Percentiles rank a stretch among this genome's conserved stretches.
Evolutionary conservation across 2,113 vertebrate species (phyloP).

Genomic region (Aphyosemion australe): DNA sequence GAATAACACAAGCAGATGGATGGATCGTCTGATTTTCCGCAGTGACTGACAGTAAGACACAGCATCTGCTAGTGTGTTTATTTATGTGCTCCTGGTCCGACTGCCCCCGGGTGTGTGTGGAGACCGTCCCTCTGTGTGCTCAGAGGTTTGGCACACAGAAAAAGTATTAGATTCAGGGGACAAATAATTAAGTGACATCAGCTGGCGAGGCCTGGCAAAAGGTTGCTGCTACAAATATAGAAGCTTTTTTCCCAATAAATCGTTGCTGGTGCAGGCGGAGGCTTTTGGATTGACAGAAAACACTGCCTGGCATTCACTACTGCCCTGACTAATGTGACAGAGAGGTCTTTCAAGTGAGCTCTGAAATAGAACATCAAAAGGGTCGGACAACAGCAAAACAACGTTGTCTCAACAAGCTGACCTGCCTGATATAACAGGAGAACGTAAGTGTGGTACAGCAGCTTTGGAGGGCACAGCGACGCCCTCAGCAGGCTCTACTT

Average conservation of each 20-base stretch:
- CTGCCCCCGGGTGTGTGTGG: slow-evolving; percentile 27
- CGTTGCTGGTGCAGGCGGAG: slow-evolving; percentile 44
- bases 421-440: slow-evolving; percentile 13
- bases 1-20: slow-evolving; percentile 88
- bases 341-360: slow-evolving; percentile 71
- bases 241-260: slow-evolving; percentile 74
- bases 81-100: slow-evolving; percentile 34
- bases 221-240: slow-evolving; percentile 83
- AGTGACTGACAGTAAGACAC: slow-evolving; percentile 68
- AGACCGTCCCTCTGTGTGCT: slow-evolving; percentile 75
- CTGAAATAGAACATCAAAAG: slow-evolving; percentile 78
- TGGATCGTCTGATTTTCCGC: slow-evolving; percentile 77
- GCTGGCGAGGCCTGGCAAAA: slow-evolving; percentile 78
- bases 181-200: slow-evolving; percentile 88
- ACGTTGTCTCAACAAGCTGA: slow-evolving; percentile 8
- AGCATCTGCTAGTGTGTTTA: slow-evolving; percentile 55
- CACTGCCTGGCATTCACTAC: slow-evolving; percentile 59
- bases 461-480: too few relatives aligned
- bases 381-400: slow-evolving; percentile 64
- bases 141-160: slow-evolving; percentile 75
- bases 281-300: slow-evolving; percentile 73
- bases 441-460: neutral
- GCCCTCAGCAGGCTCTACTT: too few relatives aligned
- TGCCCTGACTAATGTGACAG: slow-evolving; percentile 80
- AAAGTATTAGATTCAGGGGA: slow-evolving; percentile 86